Base-by-base conservation (phyloP, 2,113 vertebrate species). In the Phalacrocorax carbo region DNA sequence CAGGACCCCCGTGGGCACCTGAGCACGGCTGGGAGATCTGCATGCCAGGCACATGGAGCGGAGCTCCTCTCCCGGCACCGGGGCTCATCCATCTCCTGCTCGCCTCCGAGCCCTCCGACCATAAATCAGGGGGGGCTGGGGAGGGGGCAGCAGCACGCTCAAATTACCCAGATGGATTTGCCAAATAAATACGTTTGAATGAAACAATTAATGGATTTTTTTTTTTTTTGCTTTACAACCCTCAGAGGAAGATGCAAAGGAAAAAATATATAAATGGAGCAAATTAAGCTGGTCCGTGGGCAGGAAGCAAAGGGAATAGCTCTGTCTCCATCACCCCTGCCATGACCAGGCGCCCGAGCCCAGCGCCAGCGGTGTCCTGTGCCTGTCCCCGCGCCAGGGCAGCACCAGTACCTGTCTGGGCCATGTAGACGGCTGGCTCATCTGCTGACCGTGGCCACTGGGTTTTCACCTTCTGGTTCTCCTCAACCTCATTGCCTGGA, bases 361-460 rank as follows among this genome's bases (percentile, higher is more conserved):
- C 9, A 4, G 71, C 7, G 23, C 44, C 13, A 13, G 77, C 30
- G 1, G 66, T 2, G 10, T 20, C 62, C 82, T 18, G 60, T 23
- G 69, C 49, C 69, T 4, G 3, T 3, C 29, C 29, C 76, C 7
- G 1, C 0, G 9, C 51, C 3, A 2, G 23, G 34, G 55, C 58
- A 11, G 69, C 11, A 18, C 85, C 55, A 71, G 98, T 98, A 99
- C 99, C 99, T 99, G 99, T 99, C 98, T 99, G 99, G 80, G 99
- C 99, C 99, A 99, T 99, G 98, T 99, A 99, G 97, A 99, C 97
- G 89, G 99, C 99, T 34, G 99, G 99, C 96, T 99, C 99, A 88
- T 99, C 99, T 5, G 99, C 99, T 79, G 99, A 99, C 94, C 99
- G 98, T 6, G 99, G 99, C 97, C 99, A 99, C 98, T 99, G 99